Evolutionary conservation across 2,113 vertebrate genomes (phyloP), one percentile per base, ranked within the genome.

Genomic region (Microtus pennsylvanicus): DNA sequence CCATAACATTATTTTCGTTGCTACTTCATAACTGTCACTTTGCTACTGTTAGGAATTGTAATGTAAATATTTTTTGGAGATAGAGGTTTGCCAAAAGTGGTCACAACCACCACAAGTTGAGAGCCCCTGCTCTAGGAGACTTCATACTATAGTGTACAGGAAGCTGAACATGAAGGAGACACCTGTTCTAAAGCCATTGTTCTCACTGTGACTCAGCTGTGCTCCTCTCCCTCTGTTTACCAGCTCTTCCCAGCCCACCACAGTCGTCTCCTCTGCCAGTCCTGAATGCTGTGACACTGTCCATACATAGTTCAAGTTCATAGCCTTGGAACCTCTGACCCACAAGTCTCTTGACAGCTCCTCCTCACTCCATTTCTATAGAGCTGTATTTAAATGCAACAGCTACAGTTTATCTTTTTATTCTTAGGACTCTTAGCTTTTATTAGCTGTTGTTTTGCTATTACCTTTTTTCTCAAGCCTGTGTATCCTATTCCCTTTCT

Each of bases 381-480:
- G 22, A 33, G n/a, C 35, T 81, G 93, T n/a, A 21, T 47, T 88
- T 94, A 4, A 38, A 58, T 92, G 78, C 72, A 93, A 5, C 7
- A 11, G 42, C 85, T 38, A 26, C 0, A 72, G 16, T 38, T 65
- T 24, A 86, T 52, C 30, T 17, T 76, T 94, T 90, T 72, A 61
- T 92, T 96, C 78, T 78, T 78, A 69, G 12, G 16, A 52, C 61
- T 85, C 7, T 86, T 87, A 82, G 33, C 67, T 47, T 89, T 92
- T 92, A 77, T 85, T 86, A 63, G 61, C 81, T 58, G 72, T 12
- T 52, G 1, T 30, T 89, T 94, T 75, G 10, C 90, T 81, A 63
- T 38, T 76, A 61, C 19, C 19, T 72, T 82, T 33, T 76, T 87
- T 91, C 87, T 47, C 75, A 67, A 70, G 22, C 22, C 87, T 65